Evolutionary conservation across 2,888 invertebrate genomes (phyloP).

Genomic region (Dyspetes luteomarginatus): DNA sequence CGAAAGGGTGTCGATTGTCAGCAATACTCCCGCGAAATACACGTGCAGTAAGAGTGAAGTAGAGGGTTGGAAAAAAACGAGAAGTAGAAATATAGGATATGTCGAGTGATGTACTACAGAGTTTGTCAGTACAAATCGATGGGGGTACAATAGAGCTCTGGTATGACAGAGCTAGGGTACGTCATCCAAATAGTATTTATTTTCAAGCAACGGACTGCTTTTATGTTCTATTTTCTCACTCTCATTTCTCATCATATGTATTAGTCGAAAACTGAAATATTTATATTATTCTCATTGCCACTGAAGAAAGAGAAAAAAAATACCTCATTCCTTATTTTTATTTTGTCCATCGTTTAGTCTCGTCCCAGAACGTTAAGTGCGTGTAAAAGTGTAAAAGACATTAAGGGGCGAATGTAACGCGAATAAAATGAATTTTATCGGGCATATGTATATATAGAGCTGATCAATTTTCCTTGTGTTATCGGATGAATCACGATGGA

Average conservation of each 20-base stretch:
- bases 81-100: not conserved
- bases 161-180: too few species aligned
- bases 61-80: not conserved
- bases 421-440: constrained; percentile 48
- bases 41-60: not conserved
- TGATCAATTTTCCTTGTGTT: constrained; percentile 4
- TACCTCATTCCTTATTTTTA: too few species aligned
- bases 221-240: not conserved
- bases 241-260: constrained; percentile 5
- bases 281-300: too few species aligned
- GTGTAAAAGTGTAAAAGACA: not conserved
- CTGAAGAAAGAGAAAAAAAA: too few species aligned
- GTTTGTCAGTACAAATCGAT: too few species aligned
- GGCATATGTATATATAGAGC: not conserved
- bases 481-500: constrained; percentile 1
- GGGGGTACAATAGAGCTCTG: too few species aligned
- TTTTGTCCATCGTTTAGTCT: too few species aligned
- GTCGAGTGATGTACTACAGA: too few species aligned
- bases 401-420: not conserved
- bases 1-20: constrained; percentile 6
- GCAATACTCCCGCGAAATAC: constrained; percentile 3
- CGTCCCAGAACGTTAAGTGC: too few species aligned
- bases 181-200: not conserved
- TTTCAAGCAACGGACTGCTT: too few species aligned
- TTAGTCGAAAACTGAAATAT: too few species aligned